Base-by-base conservation (phyloP, 2,888 invertebrate species). In the Microctonus brassicae region DNA sequence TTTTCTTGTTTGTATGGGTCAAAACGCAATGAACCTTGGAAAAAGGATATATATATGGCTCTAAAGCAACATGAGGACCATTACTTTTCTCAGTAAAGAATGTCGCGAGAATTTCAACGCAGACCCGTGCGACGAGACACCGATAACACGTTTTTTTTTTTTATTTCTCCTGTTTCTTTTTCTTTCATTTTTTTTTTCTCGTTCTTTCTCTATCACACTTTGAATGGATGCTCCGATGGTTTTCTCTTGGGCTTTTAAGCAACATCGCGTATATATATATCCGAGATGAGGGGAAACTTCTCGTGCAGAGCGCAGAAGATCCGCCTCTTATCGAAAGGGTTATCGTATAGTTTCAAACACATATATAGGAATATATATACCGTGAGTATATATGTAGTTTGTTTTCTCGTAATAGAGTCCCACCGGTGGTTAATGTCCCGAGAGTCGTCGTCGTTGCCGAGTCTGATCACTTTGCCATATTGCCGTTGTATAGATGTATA, bases 361-460 rank as follows among this genome's bases (percentile, higher is more conserved):
- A 39, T n/a, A 11, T 1, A 39, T 39, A 3, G 4, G n/a, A n/a
- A 39, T 11, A 13, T 4, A 13, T 4, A 39, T 39, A 39, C 39
- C 13, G n/a, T 39, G 39, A n/a, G n/a, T 47, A 10, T 36, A 36
- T 36, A n/a, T 47, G 7, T 47, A 47, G 9, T 47, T 17, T 47
- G 47, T 47, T 67, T 29, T 67, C 57, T 62, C 62, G 69, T 62
- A 69, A 69, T 69, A 69, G 69, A 69, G 69, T 36, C 24, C 62
- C 62, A 69, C 53, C 68, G 36, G 33, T 68, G 62, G 36, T 69
- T 69, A 69, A 63, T 69, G 69, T 69, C 62, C 53, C 62, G 39
- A 58, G 58, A 58, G 58, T 58, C 58, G 58, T 29, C 33, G 47
- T 17, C n/a, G n/a, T n/a, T n/a, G n/a, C n/a, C 47, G 9, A 29